A percentile compares a stretch with the other conserved stretches of the same genome.
Conservation (phyloP, 2,113 vertebrate genomes). For the Cygnus atratus region DNA sequence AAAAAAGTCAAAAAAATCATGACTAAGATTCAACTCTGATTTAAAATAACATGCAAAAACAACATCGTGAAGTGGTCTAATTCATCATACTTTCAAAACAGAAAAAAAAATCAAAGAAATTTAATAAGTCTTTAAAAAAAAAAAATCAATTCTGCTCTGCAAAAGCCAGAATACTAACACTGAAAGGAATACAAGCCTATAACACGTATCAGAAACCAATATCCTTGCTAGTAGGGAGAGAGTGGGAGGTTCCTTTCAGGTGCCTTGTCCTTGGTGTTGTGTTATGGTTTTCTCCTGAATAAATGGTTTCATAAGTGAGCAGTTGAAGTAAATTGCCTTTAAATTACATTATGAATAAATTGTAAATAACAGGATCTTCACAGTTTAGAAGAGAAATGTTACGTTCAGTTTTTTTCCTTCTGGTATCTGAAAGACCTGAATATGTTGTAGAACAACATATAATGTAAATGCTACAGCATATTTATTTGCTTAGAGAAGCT, state of each 20-base stretch:
- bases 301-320: neutral
- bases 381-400: neutral
- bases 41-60: neutral
- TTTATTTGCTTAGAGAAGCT: constrained; percentile 22
- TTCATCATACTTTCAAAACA: neutral
- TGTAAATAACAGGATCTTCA: neutral
- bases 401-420: neutral
- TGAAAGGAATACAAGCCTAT: neutral
- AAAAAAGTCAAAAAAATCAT: neutral
- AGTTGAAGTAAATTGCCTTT: constrained; percentile 2
- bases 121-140: fast-evolving
- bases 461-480: neutral
- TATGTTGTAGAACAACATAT: neutral
- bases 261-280: neutral
- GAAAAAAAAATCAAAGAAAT: neutral
- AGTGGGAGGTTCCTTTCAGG: neutral
- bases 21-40: neutral
- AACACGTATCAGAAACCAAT: neutral
- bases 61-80: neutral
- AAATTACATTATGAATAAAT: neutral
- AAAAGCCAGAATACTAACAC: neutral
- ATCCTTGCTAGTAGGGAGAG: neutral
- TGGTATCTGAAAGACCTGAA: neutral
- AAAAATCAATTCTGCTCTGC: neutral
- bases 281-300: neutral